Conservation (phyloP, 2,113 vertebrate genomes). For the Eurystomus gularis region DNA sequence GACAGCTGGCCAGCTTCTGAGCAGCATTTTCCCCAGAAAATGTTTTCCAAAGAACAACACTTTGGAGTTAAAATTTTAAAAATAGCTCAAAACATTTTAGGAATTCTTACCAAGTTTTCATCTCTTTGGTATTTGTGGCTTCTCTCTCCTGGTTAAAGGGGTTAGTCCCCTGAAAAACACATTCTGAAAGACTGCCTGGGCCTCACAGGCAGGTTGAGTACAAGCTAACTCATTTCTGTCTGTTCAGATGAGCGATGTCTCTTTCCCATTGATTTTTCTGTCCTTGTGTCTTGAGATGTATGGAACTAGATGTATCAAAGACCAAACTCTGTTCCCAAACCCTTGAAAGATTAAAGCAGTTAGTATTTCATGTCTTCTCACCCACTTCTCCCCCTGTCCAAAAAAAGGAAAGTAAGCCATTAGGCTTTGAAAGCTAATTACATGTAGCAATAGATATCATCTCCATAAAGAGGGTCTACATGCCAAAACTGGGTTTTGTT, state of each 20-base stretch:
- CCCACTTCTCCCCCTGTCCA: neutral
- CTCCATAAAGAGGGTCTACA: neutral
- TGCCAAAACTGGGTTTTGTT: neutral
- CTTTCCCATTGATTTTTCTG: slow-evolving; percentile 63
- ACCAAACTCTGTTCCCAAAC: slow-evolving; percentile 24
- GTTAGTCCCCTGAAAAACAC: neutral
- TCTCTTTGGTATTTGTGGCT: neutral
- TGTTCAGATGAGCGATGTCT: neutral
- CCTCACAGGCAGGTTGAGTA: neutral
- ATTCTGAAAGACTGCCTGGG: slow-evolving; percentile 3
- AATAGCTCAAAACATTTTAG: neutral
- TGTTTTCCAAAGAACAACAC: neutral
- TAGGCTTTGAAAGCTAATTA: neutral
- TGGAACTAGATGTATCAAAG: slow-evolving; percentile 18
- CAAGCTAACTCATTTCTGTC: slow-evolving; percentile 27
- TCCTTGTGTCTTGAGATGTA: slow-evolving; percentile 56
- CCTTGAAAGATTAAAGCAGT: slow-evolving; percentile 33
- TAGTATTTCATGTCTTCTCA: slow-evolving; percentile 23
- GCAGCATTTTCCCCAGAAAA: neutral
- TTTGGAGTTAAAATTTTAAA: neutral
- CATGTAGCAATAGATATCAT: neutral
- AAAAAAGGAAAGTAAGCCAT: neutral
- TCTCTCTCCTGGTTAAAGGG: neutral
- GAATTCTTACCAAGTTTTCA: neutral
- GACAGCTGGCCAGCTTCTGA: neutral